Evolutionary conservation across 1,140 invertebrate genomes (phyloP).

Genomic region (Cotesia typhae): DNA sequence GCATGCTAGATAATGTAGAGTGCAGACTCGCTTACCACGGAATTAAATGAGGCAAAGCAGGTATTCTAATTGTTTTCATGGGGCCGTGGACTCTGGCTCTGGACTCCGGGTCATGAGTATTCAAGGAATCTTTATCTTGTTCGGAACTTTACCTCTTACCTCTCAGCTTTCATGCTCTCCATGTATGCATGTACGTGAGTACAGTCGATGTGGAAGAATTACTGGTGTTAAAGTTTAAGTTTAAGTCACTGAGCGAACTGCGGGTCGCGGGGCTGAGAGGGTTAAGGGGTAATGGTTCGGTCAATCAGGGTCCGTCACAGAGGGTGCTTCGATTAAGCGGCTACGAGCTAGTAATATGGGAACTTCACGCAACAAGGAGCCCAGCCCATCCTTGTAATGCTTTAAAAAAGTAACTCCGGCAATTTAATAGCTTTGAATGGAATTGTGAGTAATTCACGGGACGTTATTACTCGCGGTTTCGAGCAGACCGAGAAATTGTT

Average conservation of each 20-base stretch:
- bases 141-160: too few relatives aligned
- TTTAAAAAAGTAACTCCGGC: constrained; percentile 21
- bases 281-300: constrained; percentile 26
- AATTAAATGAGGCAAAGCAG: constrained; percentile 31
- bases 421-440: constrained; percentile 37
- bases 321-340: constrained; percentile 43
- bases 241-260: constrained; percentile 3
- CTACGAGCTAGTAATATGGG: constrained; percentile 37
- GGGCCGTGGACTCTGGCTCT: constrained; percentile 26
- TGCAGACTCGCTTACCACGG: constrained; percentile 13
- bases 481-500: background rate
- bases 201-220: background rate
- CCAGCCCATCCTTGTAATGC: constrained; percentile 42
- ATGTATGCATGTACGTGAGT: background rate
- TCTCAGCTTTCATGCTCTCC: background rate
- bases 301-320: constrained; percentile 42
- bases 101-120: constrained; percentile 14
- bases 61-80: constrained; percentile 39
- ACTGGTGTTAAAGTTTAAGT: too few relatives aligned
- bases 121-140: background rate
- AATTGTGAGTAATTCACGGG: constrained; percentile 29
- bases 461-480: background rate
- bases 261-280: background rate
- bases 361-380: constrained; percentile 41
- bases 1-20: background rate